Percentiles rank a stretch among this genome's conserved stretches.
Conservation (phyloP, 1,140 invertebrate species). For the Cyphomyrmex costatus region DNA sequence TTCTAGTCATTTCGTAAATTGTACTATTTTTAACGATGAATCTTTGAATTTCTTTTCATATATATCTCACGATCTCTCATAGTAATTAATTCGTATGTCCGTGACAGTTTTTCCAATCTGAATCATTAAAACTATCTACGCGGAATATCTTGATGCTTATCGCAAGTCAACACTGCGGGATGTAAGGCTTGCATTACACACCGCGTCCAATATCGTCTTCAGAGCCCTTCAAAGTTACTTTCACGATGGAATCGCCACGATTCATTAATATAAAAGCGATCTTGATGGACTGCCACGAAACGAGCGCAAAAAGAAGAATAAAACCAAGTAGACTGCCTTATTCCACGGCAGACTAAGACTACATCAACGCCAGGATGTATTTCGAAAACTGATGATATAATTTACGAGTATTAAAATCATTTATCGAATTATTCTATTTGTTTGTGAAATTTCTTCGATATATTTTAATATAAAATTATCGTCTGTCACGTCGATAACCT, state of each 20-base stretch:
- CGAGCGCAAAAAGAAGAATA: constrained; percentile 42
- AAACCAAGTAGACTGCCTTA: constrained; percentile 26
- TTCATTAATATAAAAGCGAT: constrained; percentile 85
- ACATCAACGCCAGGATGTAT: neutral
- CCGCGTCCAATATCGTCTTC: constrained; percentile 56
- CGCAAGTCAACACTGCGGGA: constrained; percentile 18
- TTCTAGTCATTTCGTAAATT: neutral
- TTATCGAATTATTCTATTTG: neutral
- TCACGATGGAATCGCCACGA: constrained; percentile 64
- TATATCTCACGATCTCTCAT: constrained; percentile 14
- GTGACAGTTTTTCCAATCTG: neutral
- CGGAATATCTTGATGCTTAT: constrained; percentile 24
- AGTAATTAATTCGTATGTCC: neutral
- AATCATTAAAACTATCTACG: neutral
- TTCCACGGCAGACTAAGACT: neutral
- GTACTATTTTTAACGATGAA: neutral
- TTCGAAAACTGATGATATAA: constrained; percentile 15
- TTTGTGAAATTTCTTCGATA: neutral
- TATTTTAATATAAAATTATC: neutral
- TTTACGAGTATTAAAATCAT: neutral
- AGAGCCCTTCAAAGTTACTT: constrained; percentile 69
- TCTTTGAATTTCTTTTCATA: neutral
- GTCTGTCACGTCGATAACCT: neutral
- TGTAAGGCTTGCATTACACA: constrained; percentile 26
- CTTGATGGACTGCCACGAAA: constrained; percentile 77